Conservation (phyloP, 2,113 vertebrate genomes). For the Toxotes jaculatrix region DNA sequence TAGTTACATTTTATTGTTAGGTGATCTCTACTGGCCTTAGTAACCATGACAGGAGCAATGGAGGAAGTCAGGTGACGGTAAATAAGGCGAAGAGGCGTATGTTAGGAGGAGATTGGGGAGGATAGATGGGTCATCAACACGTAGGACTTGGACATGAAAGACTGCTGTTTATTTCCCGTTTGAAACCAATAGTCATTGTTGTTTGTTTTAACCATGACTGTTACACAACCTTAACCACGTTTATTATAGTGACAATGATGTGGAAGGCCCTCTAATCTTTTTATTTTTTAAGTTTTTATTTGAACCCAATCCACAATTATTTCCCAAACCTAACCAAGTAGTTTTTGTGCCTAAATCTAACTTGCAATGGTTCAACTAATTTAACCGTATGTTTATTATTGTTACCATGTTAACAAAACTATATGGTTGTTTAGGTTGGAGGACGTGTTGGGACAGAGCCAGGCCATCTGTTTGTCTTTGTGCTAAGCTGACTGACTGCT, state of each 20-base stretch:
- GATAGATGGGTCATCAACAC: not conserved
- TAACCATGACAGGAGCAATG: too few relatives aligned
- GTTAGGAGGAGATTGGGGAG: too few relatives aligned
- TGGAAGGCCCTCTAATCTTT: not conserved
- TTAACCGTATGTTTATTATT: not conserved
- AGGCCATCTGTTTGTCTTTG: not conserved
- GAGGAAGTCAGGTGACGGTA: too few relatives aligned
- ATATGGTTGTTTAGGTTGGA: not conserved
- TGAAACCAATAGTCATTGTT: not conserved
- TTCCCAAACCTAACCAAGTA: not conserved
- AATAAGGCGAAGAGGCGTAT: too few relatives aligned
- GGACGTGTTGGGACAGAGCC: too few relatives aligned
- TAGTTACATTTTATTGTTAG: too few relatives aligned
- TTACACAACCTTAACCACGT: not conserved
- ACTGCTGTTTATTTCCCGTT: not conserved
- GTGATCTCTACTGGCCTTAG: too few relatives aligned
- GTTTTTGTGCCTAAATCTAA: not conserved
- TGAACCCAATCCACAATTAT: not conserved
- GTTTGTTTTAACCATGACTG: not conserved
- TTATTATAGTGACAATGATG: not conserved
- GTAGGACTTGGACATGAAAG: not conserved
- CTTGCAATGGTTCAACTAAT: too few relatives aligned
- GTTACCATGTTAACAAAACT: not conserved
- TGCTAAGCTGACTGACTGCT: not conserved
- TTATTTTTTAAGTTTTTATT: not conserved